phyloP scores from a whole-genome alignment of 2,113 vertebrate genomes.

The Chamaetylas fuelleborni region DNA sequence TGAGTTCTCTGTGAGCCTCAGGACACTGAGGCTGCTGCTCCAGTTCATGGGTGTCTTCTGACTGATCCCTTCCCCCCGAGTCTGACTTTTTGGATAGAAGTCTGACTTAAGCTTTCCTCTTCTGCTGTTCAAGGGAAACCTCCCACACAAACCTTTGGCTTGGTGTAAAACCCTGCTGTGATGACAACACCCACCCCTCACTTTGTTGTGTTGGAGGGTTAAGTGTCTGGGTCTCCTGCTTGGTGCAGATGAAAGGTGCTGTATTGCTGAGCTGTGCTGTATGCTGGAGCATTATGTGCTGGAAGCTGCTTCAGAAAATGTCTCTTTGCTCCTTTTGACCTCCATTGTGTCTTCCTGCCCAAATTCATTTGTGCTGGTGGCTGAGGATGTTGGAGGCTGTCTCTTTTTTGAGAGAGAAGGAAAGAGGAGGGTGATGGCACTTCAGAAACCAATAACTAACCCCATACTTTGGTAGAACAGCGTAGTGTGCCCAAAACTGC shows the following conservation, averaged over 20 bases:
- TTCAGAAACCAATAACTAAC: neutral
- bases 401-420: neutral
- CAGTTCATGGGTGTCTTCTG: neutral
- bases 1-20: neutral
- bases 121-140: neutral
- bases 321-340: neutral
- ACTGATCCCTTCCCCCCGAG: neutral
- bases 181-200: neutral
- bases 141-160: neutral
- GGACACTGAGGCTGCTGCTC: neutral
- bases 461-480: neutral
- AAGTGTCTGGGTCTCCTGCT: conserved; percentile 4
- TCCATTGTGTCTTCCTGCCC: neutral
- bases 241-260: neutral
- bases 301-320: neutral
- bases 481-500: neutral
- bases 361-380: neutral
- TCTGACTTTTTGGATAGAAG: neutral
- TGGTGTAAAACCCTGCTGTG: neutral
- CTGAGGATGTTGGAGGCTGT: neutral
- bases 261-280: neutral
- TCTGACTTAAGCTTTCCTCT: neutral
- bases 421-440: neutral
- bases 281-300: neutral
- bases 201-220: conserved; percentile 10